A percentile compares a stretch with the other conserved stretches of the same genome.
These are phyloP conservation scores for Microcaecilia unicolor DNA, from an alignment of 2,797 vertebrate genomes.

Conservation along the genomic window DNA sequence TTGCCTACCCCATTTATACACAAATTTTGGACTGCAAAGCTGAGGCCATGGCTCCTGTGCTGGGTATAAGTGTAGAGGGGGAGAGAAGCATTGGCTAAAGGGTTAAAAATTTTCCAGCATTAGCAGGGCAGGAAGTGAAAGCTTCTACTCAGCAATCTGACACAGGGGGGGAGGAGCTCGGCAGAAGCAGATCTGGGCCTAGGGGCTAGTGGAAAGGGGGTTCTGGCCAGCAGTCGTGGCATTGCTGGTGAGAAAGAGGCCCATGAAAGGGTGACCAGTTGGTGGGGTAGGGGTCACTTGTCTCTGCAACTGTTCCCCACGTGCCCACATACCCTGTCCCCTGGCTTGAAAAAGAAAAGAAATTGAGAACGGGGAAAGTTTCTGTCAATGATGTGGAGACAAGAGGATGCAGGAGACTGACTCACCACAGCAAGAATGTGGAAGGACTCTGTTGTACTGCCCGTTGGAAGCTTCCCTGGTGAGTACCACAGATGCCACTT, in stretches of 20 bases:
- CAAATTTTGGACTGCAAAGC: constrained; percentile 9
- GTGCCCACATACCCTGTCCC: too few relatives aligned
- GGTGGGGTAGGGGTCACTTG: not conserved
- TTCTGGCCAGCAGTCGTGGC: constrained; percentile 33
- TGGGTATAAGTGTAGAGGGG: too few relatives aligned
- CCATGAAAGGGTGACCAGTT: not conserved
- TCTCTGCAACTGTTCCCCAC: not conserved
- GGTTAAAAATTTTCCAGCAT: too few relatives aligned
- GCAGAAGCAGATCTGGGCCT: too few relatives aligned
- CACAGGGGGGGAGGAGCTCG: constrained; percentile 7
- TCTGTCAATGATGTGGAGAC: not conserved
- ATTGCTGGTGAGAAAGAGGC: too few relatives aligned
- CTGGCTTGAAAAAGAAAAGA: too few relatives aligned
- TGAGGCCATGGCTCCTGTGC: constrained; percentile 11
- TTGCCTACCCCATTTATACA: not conserved
- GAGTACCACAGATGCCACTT: not conserved
- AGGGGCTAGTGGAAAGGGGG: constrained; percentile 8
- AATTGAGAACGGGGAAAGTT: not conserved
- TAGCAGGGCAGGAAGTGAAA: too few relatives aligned
- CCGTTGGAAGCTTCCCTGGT: not conserved
- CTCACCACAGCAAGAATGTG: not conserved
- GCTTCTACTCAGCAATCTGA: too few relatives aligned
- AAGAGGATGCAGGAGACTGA: not conserved
- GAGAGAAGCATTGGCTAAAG: too few relatives aligned
- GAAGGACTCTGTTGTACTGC: not conserved